These are phyloP conservation scores for Camponotus floridanus DNA, from an alignment of 1,140 invertebrate genomes.

Conservation along the genomic window DNA sequence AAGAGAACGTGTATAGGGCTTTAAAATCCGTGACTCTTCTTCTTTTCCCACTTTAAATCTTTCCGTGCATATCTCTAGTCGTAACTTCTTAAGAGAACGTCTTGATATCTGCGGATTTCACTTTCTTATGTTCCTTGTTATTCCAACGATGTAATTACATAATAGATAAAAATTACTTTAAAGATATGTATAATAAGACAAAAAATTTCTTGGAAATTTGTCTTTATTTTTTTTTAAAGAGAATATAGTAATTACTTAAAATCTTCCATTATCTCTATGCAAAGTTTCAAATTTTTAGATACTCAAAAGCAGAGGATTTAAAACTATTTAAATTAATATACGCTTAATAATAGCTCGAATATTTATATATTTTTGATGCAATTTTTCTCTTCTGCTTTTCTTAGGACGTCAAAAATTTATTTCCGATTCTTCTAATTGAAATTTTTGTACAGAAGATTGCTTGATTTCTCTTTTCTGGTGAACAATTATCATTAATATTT, in stretches of 20 bases:
- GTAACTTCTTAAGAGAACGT: conserved; percentile 27
- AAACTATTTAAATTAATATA: neutral
- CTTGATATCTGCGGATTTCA: conserved; percentile 35
- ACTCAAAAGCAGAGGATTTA: neutral
- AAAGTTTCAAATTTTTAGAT: neutral
- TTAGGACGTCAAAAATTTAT: neutral
- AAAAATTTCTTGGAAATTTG: neutral
- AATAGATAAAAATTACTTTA: neutral
- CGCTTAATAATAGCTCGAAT: neutral
- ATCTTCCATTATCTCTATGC: neutral
- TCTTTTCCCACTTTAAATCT: conserved; percentile 5
- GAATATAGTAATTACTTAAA: neutral
- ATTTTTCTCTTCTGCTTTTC: neutral
- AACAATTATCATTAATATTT: conserved; percentile 42
- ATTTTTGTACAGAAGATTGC: conserved; percentile 1
- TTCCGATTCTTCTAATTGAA: neutral
- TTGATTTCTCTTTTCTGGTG: conserved; percentile 12
- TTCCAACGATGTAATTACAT: conserved; percentile 12
- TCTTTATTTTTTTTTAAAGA: neutral
- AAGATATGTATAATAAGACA: neutral
- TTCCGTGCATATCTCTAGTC: conserved; percentile 30
- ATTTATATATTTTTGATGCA: neutral
- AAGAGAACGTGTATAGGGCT: neutral
- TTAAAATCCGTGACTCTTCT: conserved; percentile 29
- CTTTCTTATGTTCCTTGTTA: conserved; percentile 20